A percentile compares a stretch with the other conserved stretches of the same genome.
Evolutionary conservation across 1,140 invertebrate genomes (phyloP).

Genomic region (Drosophila burlai): DNA sequence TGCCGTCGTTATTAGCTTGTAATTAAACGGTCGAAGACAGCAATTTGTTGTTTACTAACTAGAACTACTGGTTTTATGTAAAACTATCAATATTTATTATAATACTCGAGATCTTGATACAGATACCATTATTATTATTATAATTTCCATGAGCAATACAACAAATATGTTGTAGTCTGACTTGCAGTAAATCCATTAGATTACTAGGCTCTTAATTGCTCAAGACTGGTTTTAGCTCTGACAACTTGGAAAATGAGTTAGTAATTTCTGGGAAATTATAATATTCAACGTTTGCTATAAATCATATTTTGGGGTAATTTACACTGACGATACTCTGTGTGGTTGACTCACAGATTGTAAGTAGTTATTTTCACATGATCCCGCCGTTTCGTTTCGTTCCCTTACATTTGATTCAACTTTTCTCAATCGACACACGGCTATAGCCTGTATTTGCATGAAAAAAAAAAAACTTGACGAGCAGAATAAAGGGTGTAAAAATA

Average conservation of each 20-base stretch:
- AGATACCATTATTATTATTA: not conserved
- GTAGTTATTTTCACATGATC: conserved; percentile 18
- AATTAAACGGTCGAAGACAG: conserved; percentile 1
- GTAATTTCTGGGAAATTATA: conserved; percentile 15
- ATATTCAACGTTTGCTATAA: not conserved
- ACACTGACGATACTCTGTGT: conserved; percentile 13
- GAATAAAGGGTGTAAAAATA: conserved; percentile 56
- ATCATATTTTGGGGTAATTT: conserved; percentile 22
- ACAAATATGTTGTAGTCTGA: not conserved
- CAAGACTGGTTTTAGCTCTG: conserved; percentile 9
- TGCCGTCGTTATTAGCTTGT: not conserved
- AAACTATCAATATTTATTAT: not conserved
- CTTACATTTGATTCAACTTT: conserved; percentile 22
- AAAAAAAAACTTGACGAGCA: conserved; percentile 3
- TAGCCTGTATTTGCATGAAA: conserved; percentile 8
- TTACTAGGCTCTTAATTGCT: not conserved
- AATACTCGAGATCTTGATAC: not conserved
- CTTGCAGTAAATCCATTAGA: not conserved
- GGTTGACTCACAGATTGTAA: conserved; percentile 24
- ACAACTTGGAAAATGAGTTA: conserved; percentile 8
- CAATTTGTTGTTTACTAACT: conserved; percentile 1
- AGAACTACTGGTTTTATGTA: conserved; percentile 12
- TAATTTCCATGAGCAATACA: not conserved
- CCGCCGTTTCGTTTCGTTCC: conserved; percentile 4
- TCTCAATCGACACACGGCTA: conserved; percentile 11